Conservation (phyloP, 2,113 vertebrate genomes). For the Psilopogon haemacephalus region DNA sequence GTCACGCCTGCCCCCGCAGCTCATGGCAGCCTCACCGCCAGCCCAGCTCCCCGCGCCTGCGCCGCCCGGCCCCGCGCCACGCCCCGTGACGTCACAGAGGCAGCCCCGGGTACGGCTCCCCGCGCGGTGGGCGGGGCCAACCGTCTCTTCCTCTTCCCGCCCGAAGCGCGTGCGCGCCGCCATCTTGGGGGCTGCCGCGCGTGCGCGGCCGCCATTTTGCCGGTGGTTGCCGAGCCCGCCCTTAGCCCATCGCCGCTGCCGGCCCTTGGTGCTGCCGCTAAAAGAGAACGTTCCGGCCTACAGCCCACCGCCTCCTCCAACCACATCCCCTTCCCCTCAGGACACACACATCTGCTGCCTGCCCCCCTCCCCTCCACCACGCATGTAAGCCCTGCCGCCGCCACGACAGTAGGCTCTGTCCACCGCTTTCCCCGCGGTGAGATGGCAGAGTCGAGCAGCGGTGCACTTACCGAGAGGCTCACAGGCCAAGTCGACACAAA, state of each 20-base stretch:
- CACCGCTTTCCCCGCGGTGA: no score
- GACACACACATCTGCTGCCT: accelerated
- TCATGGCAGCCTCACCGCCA: accelerated
- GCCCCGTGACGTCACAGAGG: accelerated
- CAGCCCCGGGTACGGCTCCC: accelerated
- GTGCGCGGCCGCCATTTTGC: constrained; percentile 6
- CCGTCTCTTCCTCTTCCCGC: not conserved
- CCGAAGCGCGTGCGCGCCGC: not conserved
- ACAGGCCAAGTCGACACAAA: accelerated
- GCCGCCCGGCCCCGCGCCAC: not conserved
- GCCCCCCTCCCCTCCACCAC: not conserved
- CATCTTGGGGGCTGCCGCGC: not conserved
- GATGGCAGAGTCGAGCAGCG: accelerated
- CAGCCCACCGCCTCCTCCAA: not conserved
- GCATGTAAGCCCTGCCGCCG: accelerated
- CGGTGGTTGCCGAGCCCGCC: accelerated
- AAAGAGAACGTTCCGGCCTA: accelerated
- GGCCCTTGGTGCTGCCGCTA: not conserved
- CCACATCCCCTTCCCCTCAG: accelerated
- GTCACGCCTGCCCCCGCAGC: accelerated
- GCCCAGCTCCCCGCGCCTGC: not conserved
- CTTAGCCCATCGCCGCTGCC: accelerated
- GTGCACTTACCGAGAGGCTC: not conserved
- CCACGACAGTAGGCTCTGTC: no score
- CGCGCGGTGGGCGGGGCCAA: accelerated